Conservation (phyloP, 1,140 invertebrate species). For the Branchinecta lindahli region DNA sequence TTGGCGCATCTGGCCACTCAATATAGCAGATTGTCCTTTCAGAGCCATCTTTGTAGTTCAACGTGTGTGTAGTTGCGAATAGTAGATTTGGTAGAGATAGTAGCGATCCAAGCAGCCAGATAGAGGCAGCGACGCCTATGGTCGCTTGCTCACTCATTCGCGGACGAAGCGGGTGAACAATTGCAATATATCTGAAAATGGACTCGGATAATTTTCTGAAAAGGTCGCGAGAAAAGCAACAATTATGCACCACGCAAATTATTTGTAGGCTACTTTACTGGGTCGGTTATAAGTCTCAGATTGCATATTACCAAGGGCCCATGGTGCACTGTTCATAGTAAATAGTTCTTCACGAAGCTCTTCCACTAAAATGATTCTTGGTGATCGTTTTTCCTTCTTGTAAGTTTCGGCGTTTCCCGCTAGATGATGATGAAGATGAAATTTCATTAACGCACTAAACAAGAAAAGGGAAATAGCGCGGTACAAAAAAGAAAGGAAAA, state of each 20-base stretch:
- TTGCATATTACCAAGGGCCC: background rate
- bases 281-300: conserved; percentile 1
- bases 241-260: too few relatives aligned
- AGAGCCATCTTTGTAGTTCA: conserved; percentile 40
- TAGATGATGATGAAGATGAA: too few relatives aligned
- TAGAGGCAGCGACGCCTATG: conserved; percentile 57
- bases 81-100: conserved; percentile 68
- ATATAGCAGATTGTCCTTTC: conserved; percentile 54
- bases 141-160: conserved; percentile 64
- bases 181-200: conserved; percentile 65
- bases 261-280: conserved; percentile 11
- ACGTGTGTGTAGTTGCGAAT: conserved; percentile 52
- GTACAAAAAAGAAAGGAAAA: too few relatives aligned
- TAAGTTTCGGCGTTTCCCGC: background rate
- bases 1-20: conserved; percentile 59
- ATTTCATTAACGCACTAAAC: too few relatives aligned
- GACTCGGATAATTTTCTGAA: too few relatives aligned
- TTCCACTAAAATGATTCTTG: background rate
- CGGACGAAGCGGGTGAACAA: conserved; percentile 72
- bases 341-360: background rate
- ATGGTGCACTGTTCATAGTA: too few relatives aligned
- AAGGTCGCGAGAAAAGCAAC: too few relatives aligned
- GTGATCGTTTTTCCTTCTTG: background rate
- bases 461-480: too few relatives aligned
- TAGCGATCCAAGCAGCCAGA: conserved; percentile 58